These are phyloP conservation scores for Scytalopus superciliaris DNA, from an alignment of 2,113 vertebrate genomes.

Conservation along the genomic window DNA sequence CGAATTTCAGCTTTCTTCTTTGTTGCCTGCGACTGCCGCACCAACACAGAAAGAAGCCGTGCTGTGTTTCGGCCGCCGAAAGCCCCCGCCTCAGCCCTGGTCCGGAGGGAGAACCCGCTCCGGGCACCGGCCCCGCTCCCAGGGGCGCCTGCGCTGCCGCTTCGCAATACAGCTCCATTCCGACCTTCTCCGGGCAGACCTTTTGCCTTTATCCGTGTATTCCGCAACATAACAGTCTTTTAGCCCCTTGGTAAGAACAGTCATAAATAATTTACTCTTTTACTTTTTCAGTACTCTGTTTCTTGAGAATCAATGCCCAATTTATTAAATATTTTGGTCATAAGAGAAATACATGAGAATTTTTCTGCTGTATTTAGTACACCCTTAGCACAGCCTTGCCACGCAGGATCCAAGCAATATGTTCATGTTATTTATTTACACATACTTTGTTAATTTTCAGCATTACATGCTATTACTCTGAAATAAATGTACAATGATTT, in stretches of 20 bases:
- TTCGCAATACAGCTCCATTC: neutral
- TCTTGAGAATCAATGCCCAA: neutral
- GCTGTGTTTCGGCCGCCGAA: too few relatives aligned
- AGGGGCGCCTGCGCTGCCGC: neutral
- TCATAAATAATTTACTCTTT: neutral
- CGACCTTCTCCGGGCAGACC: neutral
- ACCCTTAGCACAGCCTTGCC: neutral
- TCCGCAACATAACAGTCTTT: neutral
- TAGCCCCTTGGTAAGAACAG: neutral
- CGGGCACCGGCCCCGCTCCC: neutral
- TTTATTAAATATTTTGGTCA: neutral
- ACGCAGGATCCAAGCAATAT: neutral
- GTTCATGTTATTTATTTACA: neutral
- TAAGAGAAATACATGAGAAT: neutral
- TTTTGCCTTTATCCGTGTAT: neutral
- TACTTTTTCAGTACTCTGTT: neutral
- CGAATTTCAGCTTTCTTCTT: too few relatives aligned
- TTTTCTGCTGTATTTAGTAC: neutral
- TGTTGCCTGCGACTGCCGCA: neutral
- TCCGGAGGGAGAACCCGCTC: fast-evolving
- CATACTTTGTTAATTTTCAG: neutral
- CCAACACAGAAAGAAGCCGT: too few relatives aligned
- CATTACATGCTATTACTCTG: neutral
- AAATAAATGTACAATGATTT: neutral
- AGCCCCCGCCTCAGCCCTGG: too few relatives aligned